A percentile compares a stretch with the other conserved stretches of the same genome.
These are phyloP conservation scores for Cryptocephalus primarius DNA, from an alignment of 2,888 invertebrate species.

Conservation along the genomic window DNA sequence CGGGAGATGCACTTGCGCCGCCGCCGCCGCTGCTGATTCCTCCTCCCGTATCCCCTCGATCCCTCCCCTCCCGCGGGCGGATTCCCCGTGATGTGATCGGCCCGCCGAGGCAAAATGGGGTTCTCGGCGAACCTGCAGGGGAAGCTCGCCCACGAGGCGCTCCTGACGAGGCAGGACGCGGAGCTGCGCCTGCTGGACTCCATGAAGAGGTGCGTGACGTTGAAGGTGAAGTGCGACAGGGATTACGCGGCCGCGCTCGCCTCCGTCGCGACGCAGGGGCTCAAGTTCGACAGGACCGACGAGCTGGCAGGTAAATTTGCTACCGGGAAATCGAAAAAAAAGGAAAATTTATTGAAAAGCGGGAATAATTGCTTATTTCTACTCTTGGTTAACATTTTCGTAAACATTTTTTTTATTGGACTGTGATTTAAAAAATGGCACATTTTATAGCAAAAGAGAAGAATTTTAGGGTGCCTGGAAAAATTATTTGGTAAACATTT, in stretches of 20 bases:
- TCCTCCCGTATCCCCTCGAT: no score
- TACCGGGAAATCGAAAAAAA: no score
- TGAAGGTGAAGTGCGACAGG: slow-evolving; percentile 83
- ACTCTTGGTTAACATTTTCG: background rate
- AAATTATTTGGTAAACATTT: no score
- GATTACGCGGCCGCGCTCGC: slow-evolving; percentile 81
- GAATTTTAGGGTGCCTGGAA: no score
- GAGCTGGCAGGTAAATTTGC: slow-evolving; percentile 44
- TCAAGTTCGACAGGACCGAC: slow-evolving; percentile 70
- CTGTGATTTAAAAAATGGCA: no score
- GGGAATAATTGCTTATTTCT: background rate
- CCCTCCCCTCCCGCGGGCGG: background rate
- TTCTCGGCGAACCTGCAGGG: slow-evolving; percentile 82
- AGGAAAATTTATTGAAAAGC: no score
- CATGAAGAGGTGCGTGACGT: slow-evolving; percentile 76
- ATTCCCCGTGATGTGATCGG: background rate
- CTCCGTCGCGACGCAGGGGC: slow-evolving; percentile 69
- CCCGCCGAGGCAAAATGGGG: slow-evolving; percentile 46
- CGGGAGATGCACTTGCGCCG: no score
- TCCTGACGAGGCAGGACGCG: slow-evolving; percentile 82
- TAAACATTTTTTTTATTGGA: background rate
- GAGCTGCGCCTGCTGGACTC: slow-evolving; percentile 86
- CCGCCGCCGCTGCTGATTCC: no score
- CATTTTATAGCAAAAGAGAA: no score
- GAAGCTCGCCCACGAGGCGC: slow-evolving; percentile 81